These are phyloP conservation scores for Rotaria socialis DNA, from an alignment of 2,888 invertebrate genomes.

Conservation along the genomic window DNA sequence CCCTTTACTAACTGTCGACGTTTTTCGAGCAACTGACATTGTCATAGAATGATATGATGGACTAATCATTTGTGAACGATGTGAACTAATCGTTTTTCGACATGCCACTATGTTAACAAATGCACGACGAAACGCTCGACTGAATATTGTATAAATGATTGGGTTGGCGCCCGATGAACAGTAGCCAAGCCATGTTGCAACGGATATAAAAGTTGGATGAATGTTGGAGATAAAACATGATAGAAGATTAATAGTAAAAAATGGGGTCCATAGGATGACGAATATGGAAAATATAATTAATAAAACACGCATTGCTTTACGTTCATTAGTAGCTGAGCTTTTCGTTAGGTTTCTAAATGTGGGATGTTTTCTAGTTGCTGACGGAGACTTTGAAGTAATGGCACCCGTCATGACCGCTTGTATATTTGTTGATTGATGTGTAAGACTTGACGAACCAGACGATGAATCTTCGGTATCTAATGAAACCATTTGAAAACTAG, in stretches of 20 bases:
- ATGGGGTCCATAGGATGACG: slow-evolving; percentile 58
- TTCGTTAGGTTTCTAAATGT: slow-evolving; percentile 32
- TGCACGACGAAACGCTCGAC: slow-evolving; percentile 56
- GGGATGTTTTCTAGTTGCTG: neutral
- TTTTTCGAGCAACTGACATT: neutral
- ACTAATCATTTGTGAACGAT: slow-evolving; percentile 20
- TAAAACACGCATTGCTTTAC: slow-evolving; percentile 58
- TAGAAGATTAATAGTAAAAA: slow-evolving; percentile 56
- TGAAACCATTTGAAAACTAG: slow-evolving; percentile 35
- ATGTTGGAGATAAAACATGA: slow-evolving; percentile 52
- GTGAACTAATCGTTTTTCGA: slow-evolving; percentile 9
- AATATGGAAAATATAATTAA: slow-evolving; percentile 59
- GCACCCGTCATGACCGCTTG: neutral
- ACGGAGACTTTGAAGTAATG: neutral
- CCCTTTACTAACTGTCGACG: neutral
- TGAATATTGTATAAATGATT: slow-evolving; percentile 59
- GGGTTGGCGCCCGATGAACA: slow-evolving; percentile 57
- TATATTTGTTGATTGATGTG: neutral
- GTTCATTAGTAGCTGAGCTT: slow-evolving; percentile 51
- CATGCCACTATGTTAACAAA: slow-evolving; percentile 50
- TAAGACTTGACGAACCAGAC: neutral
- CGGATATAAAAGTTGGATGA: slow-evolving; percentile 53
- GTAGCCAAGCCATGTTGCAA: slow-evolving; percentile 58
- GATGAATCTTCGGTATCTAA: slow-evolving; percentile 25
- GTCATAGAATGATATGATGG: slow-evolving; percentile 29